Evolutionary conservation across 2,888 invertebrate genomes (phyloP).

Genomic region (Polyploca ridens): DNA sequence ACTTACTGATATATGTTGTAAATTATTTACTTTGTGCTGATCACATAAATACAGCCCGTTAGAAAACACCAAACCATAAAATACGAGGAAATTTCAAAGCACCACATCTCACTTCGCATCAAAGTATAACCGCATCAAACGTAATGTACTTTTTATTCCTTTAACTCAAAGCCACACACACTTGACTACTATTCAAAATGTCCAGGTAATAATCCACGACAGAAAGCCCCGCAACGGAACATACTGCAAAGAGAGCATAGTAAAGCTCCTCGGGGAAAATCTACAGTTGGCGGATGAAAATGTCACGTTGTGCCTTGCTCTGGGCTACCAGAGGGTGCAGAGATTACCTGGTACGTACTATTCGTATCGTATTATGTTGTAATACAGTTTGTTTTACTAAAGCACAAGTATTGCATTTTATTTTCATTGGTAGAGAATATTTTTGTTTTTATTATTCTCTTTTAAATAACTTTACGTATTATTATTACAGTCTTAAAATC

Average conservation of each 20-base stretch:
- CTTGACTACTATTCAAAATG: constrained; percentile 27
- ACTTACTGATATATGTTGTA: no score
- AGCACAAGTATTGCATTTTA: background rate
- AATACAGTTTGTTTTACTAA: background rate
- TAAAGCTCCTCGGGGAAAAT: constrained; percentile 77
- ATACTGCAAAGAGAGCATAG: constrained; percentile 78
- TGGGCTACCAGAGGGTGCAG: constrained; percentile 79
- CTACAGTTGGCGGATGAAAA: constrained; percentile 78
- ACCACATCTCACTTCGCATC: background rate
- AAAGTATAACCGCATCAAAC: background rate
- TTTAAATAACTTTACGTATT: no score
- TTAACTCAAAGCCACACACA: background rate
- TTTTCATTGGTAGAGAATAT: background rate
- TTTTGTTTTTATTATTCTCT: no score
- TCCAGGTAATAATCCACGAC: constrained; percentile 78
- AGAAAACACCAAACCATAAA: background rate
- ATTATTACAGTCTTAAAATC: no score
- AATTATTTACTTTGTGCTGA: background rate
- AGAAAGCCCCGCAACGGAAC: constrained; percentile 79
- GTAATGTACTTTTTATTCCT: background rate
- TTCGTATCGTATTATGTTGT: background rate
- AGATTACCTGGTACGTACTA: constrained; percentile 69
- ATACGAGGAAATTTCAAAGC: background rate
- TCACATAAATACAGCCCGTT: background rate
- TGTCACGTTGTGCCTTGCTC: constrained; percentile 75